A percentile compares a stretch with the other conserved stretches of the same genome.
These are phyloP conservation scores for Anguilla pacifica DNA, from an alignment of 2,797 vertebrate genomes.

Conservation along the genomic window DNA sequence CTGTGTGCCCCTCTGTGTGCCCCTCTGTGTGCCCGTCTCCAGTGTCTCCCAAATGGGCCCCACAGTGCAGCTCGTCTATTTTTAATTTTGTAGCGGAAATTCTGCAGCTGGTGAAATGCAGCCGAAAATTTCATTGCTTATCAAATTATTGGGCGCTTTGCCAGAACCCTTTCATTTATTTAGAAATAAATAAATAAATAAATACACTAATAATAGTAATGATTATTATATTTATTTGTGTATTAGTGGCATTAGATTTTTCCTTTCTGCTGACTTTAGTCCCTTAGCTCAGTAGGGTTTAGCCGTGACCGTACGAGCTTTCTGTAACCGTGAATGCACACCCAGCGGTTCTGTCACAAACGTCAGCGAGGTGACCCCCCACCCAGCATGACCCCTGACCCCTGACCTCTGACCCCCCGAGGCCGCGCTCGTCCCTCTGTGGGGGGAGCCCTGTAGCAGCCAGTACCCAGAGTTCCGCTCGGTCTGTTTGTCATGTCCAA, in stretches of 20 bases:
- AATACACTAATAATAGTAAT: too few relatives aligned
- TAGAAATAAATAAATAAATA: background rate
- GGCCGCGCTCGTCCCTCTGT: conserved; percentile 35
- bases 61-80: background rate
- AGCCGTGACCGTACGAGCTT: background rate
- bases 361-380: background rate
- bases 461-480: conserved; percentile 53
- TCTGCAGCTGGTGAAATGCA: background rate
- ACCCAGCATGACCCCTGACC: conserved; percentile 33
- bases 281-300: background rate
- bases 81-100: background rate
- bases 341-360: background rate
- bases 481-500: conserved; percentile 58
- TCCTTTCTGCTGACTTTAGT: background rate
- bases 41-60: background rate
- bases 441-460: conserved; percentile 47
- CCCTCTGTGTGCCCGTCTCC: background rate
- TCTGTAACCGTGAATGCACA: too few relatives aligned
- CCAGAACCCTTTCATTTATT: background rate
- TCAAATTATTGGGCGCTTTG: background rate
- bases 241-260: background rate
- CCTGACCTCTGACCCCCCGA: conserved; percentile 35
- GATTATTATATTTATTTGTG: background rate
- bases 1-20: too few relatives aligned
- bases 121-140: too few relatives aligned